Evolutionary conservation across 2,888 invertebrate genomes (phyloP).

Genomic region (Lampropteryx suffumata): DNA sequence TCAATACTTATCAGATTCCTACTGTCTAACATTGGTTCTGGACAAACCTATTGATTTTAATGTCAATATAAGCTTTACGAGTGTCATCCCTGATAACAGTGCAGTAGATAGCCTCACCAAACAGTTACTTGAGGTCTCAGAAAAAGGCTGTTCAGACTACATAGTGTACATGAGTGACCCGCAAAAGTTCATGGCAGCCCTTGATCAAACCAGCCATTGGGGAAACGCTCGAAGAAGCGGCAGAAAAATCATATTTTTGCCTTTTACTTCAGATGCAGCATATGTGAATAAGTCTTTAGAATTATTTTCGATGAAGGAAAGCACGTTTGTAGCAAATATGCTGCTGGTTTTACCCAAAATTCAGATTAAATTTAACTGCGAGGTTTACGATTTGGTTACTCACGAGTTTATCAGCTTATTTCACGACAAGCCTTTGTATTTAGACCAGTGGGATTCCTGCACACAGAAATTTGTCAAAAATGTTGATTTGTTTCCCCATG

Average conservation of each 20-base stretch:
- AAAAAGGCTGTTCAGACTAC: constrained; percentile 76
- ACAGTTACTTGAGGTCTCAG: constrained; percentile 57
- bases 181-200: constrained; percentile 56
- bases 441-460: constrained; percentile 72
- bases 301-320: constrained; percentile 56
- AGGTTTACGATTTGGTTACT: constrained; percentile 59
- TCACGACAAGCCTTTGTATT: constrained; percentile 46
- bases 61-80: constrained; percentile 43
- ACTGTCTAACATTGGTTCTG: constrained; percentile 62
- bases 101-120: constrained; percentile 40
- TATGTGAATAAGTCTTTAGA: constrained; percentile 36
- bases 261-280: constrained; percentile 37
- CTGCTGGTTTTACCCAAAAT: constrained; percentile 49
- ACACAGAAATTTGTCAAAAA: constrained; percentile 51
- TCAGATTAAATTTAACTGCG: constrained; percentile 38
- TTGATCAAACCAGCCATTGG: constrained; percentile 62
- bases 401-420: constrained; percentile 67
- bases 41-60: constrained; percentile 47
- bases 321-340: constrained; percentile 61
- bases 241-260: constrained; percentile 69
- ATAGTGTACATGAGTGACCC: constrained; percentile 64
- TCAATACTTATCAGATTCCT: constrained; percentile 54
- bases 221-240: constrained; percentile 69
- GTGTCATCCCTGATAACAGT: constrained; percentile 42
- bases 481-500: constrained; percentile 72